Percentiles rank a stretch among this genome's conserved stretches.
Evolutionary conservation across 2,888 invertebrate genomes (phyloP).

Genomic region (Drosophila melanosoma): DNA sequence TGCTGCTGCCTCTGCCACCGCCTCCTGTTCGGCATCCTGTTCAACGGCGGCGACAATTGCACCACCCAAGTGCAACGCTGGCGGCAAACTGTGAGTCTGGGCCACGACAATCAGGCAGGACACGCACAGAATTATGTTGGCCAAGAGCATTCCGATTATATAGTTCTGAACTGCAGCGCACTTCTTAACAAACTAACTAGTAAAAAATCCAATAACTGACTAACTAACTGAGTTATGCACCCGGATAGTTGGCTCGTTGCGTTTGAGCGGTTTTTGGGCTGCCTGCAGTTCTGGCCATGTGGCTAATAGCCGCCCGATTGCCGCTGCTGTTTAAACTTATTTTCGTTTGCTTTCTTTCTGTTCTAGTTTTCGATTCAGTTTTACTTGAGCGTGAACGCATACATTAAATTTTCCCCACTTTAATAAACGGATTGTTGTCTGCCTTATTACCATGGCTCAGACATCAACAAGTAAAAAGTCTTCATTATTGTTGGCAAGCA

Average conservation of each 20-base stretch:
- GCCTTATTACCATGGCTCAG: constrained; percentile 29
- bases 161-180: constrained; percentile 58
- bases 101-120: constrained; percentile 41
- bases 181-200: constrained; percentile 41
- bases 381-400: constrained; percentile 78
- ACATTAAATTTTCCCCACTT: constrained; percentile 73
- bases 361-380: constrained; percentile 69
- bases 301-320: constrained; percentile 42
- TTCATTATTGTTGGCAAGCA: constrained; percentile 64
- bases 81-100: constrained; percentile 42
- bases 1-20: constrained; percentile 31
- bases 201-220: constrained; percentile 12
- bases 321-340: constrained; percentile 15
- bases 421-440: constrained; percentile 68
- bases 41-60: constrained; percentile 72
- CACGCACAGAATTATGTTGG: constrained; percentile 24
- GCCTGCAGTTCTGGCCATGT: constrained; percentile 47
- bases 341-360: constrained; percentile 56
- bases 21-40: constrained; percentile 54
- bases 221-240: constrained; percentile 30
- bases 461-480: constrained; percentile 77
- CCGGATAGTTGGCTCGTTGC: constrained; percentile 56
- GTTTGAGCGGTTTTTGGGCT: constrained; percentile 59
- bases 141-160: constrained; percentile 33
- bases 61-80: constrained; percentile 60